These are phyloP conservation scores for Lagorchestes hirsutus DNA, from an alignment of 2,797 vertebrate genomes.

Conservation along the genomic window DNA sequence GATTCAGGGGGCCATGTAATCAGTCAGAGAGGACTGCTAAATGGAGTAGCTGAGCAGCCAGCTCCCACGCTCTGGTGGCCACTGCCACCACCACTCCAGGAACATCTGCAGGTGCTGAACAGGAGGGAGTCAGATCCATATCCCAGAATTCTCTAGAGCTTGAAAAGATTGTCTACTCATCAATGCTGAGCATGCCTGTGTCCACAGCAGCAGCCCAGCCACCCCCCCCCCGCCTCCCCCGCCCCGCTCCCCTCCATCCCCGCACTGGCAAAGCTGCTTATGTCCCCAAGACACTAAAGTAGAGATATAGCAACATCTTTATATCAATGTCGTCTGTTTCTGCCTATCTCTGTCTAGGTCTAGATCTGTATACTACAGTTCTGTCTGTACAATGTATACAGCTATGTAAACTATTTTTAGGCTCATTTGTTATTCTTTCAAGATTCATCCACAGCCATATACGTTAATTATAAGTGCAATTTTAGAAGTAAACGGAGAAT, in stretches of 20 bases:
- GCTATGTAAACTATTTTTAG: neutral
- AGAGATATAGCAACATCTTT: neutral
- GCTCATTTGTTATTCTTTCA: neutral
- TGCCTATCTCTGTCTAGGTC: too few species aligned
- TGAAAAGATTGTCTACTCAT: neutral
- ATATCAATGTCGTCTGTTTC: too few species aligned
- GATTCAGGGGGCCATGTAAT: conserved; percentile 18
- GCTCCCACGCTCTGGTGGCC: too few species aligned
- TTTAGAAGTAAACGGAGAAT: neutral
- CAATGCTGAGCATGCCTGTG: neutral
- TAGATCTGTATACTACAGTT: neutral
- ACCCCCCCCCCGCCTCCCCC: too few species aligned
- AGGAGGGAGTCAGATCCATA: too few species aligned
- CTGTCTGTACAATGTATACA: neutral
- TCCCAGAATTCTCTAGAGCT: neutral
- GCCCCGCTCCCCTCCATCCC: neutral
- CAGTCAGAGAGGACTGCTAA: neutral
- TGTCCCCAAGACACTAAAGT: neutral
- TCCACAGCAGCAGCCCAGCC: neutral
- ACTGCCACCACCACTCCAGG: neutral
- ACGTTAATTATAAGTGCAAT: neutral
- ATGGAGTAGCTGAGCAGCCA: neutral
- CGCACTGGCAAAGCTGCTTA: neutral
- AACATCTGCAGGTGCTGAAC: too few species aligned
- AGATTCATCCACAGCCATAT: neutral